phyloP scores from a whole-genome alignment of 2,888 invertebrate genomes.

The Anodontia alba region DNA sequence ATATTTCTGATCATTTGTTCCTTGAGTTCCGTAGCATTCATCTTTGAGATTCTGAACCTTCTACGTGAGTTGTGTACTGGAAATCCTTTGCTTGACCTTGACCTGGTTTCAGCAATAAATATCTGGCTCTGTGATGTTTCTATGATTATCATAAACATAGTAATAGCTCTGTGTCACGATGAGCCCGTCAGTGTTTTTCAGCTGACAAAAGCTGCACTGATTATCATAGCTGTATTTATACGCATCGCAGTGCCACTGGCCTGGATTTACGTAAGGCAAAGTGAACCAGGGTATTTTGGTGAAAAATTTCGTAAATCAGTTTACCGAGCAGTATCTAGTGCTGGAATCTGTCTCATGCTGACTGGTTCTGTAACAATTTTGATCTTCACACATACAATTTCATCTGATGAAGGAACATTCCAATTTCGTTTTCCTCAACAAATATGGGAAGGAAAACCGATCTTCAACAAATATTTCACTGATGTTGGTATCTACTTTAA shows the following conservation, averaged over 20 bases:
- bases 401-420: conserved; percentile 37
- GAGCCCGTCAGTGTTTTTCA: conserved; percentile 75
- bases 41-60: conserved; percentile 55
- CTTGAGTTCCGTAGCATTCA: conserved; percentile 37
- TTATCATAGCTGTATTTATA: conserved; percentile 60
- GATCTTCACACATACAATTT: conserved; percentile 60
- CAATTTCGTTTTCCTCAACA: conserved; percentile 50
- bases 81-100: conserved; percentile 65
- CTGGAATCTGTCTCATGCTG: conserved; percentile 50
- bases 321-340: conserved; percentile 35
- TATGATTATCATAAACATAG: conserved; percentile 60
- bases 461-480: conserved; percentile 68
- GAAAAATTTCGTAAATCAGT: conserved; percentile 43
- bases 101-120: conserved; percentile 63
- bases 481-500: conserved; percentile 70
- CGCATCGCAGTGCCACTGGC: conserved; percentile 59
- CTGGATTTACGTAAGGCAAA: conserved; percentile 33
- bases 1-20: conserved; percentile 32
- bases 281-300: not conserved
- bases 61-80: conserved; percentile 49
- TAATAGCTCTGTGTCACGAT: conserved; percentile 71
- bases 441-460: conserved; percentile 47
- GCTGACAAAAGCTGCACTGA: conserved; percentile 67
- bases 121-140: conserved; percentile 72
- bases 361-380: conserved; percentile 53